Evolutionary conservation across 2,797 vertebrate genomes (phyloP), one percentile per base, ranked within the genome.

Genomic region (Corythornis leucogaster): DNA sequence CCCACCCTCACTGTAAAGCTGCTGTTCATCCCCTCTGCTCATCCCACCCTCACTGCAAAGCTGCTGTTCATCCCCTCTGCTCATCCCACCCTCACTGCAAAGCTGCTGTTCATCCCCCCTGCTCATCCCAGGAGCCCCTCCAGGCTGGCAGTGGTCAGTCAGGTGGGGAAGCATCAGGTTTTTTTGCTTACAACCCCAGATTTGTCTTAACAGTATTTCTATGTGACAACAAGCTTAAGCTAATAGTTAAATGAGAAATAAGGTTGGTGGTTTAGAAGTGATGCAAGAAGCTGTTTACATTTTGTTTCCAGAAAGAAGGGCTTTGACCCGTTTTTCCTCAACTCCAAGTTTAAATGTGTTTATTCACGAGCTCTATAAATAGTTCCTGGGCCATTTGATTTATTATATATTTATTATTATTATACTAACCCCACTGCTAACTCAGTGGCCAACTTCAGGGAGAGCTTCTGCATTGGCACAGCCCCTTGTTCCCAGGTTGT

Each of bases 11-110:
- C 6, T 62, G 35, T 12, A 26, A 61, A 61, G 19, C 6, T 28
- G 25, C 38, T 28, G 35, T 61, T 5, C 12, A 5, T 4, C 3
- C 6, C 21, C 2, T 4, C 7, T 5, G 40, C 8, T 19, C 12
- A 22, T 48, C 35, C 35, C 35, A 38, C 35, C 35, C 35, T 38
- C 22, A 48, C 46, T 48, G 46, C 7, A 48, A 24, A 14, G 46
- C 46, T 28, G 25, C 38, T 30, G 35, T 62, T 5, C 12, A 5
- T 4, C 3, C 6, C 21, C 2, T 4, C 7, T 5, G 40, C 8
- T 19, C 22, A 21, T 48, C 35, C 35, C 35, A 35, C 35, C 35
- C 35, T 38, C 22, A 48, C 22, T 48, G 22, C 12, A 48, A 24
- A 25, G 46, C 46, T 28, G 21, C 33, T 35, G 31, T 58, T 5